phyloP scores from a whole-genome alignment of 2,888 invertebrate genomes.

The Harpalus rufipes region DNA sequence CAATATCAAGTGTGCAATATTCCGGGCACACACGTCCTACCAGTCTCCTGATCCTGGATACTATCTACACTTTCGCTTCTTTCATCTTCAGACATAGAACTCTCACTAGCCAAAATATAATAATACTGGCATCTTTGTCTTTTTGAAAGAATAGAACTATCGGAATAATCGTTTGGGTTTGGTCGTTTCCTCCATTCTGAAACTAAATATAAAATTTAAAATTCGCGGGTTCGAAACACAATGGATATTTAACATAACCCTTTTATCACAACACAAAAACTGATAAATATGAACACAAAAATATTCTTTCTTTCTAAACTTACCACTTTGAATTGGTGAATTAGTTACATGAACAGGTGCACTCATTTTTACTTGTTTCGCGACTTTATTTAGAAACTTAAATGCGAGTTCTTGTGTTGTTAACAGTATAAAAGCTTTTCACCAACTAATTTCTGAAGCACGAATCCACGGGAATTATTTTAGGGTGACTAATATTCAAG shows the following conservation, averaged over 20 bases:
- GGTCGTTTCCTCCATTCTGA: constrained; percentile 61
- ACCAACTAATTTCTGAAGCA: constrained; percentile 35
- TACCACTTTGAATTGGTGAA: constrained; percentile 63
- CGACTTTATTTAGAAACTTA: constrained; percentile 36
- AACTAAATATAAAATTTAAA: constrained; percentile 48
- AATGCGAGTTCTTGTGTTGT: constrained; percentile 22
- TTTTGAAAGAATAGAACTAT: constrained; percentile 61
- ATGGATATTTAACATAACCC: constrained; percentile 41
- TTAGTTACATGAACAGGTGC: constrained; percentile 45
- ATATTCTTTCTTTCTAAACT: constrained; percentile 14
- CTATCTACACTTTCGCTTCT: constrained; percentile 82
- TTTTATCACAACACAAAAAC: constrained; percentile 38
- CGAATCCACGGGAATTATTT: constrained; percentile 7
- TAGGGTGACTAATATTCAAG: constrained; percentile 38
- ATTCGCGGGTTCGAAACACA: constrained; percentile 10
- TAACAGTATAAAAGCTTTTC: constrained; percentile 30
- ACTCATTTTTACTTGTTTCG: constrained; percentile 56
- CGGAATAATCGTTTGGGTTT: constrained; percentile 14
- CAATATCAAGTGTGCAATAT: constrained; percentile 38
- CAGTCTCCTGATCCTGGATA: constrained; percentile 83
- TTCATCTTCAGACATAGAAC: constrained; percentile 75
- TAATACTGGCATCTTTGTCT: constrained; percentile 70
- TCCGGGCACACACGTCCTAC: constrained; percentile 75
- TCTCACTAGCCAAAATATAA: constrained; percentile 77
- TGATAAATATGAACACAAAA: not conserved